Evolutionary conservation across 2,797 vertebrate genomes (phyloP).

Genomic region (Eidolon dupreanum): DNA sequence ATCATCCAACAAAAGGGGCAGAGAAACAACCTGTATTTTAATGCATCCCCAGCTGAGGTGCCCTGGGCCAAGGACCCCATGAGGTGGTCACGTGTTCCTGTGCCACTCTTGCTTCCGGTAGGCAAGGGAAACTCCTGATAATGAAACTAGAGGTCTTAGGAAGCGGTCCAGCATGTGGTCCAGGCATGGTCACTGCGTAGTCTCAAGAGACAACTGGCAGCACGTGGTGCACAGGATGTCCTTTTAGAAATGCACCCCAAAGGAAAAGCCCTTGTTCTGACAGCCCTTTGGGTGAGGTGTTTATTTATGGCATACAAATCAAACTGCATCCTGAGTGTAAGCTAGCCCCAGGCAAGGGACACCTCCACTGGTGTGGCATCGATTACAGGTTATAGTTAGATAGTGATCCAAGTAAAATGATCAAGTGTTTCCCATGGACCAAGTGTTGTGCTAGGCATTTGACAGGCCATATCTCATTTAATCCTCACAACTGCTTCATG

Average conservation of each 20-base stretch:
- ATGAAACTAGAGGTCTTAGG: neutral
- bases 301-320: neutral
- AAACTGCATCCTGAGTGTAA: neutral
- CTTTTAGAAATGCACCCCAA: neutral
- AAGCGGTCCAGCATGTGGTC: neutral
- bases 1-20: neutral
- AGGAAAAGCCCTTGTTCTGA: neutral
- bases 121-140: neutral
- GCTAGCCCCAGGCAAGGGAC: neutral
- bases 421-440: neutral
- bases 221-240: accelerated
- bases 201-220: neutral
- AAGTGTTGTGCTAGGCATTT: neutral
- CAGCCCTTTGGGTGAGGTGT: neutral
- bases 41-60: neutral
- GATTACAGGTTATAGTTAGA: neutral
- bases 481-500: neutral
- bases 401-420: neutral
- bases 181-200: neutral
- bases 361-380: too few species aligned
- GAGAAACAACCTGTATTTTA: neutral
- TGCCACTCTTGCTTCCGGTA: neutral
- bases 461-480: neutral
- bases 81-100: neutral
- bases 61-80: neutral